phyloP scores from a whole-genome alignment of 2,797 vertebrate species.

The Kryptolebias ocellatus region DNA sequence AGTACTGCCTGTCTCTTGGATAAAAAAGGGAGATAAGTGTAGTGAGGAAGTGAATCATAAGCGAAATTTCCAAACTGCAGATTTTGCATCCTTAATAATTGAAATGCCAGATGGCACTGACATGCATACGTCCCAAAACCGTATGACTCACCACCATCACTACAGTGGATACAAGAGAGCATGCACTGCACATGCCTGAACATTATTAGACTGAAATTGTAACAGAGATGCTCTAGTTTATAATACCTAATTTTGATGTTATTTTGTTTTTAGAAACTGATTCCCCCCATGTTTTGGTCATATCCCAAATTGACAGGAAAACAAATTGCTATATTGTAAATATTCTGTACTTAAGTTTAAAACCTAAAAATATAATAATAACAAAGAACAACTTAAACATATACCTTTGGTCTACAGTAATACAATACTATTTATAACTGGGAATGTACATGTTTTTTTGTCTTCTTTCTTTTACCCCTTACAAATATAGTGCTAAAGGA shows the following conservation, averaged over 20 bases:
- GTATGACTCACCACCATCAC: slow-evolving; percentile 72
- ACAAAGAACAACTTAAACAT: not conserved
- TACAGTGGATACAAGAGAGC: slow-evolving; percentile 17
- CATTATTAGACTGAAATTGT: slow-evolving; percentile 42
- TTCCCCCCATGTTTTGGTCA: too few species aligned
- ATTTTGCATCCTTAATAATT: slow-evolving; percentile 81
- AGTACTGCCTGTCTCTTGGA: slow-evolving; percentile 32
- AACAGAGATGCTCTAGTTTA: slow-evolving; percentile 32
- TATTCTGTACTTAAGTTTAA: slow-evolving; percentile 1
- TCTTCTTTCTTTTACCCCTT: slow-evolving; percentile 12
- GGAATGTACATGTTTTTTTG: too few species aligned
- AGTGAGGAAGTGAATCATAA: slow-evolving; percentile 59
- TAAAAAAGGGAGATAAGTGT: slow-evolving; percentile 39
- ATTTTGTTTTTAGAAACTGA: too few species aligned
- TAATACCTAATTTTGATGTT: not conserved
- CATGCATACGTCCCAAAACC: slow-evolving; percentile 61
- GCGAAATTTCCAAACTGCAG: slow-evolving; percentile 72
- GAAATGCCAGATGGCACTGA: slow-evolving; percentile 73
- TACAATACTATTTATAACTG: not conserved
- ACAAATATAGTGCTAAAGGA: slow-evolving; percentile 40
- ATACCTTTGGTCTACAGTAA: not conserved
- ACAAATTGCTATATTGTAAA: not conserved
- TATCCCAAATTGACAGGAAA: too few species aligned
- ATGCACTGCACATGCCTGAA: slow-evolving; percentile 39
- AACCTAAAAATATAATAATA: not conserved